A percentile compares a stretch with the other conserved stretches of the same genome.
phyloP scores from a whole-genome alignment of 2,113 vertebrate species.

The Hystrix cristata region DNA sequence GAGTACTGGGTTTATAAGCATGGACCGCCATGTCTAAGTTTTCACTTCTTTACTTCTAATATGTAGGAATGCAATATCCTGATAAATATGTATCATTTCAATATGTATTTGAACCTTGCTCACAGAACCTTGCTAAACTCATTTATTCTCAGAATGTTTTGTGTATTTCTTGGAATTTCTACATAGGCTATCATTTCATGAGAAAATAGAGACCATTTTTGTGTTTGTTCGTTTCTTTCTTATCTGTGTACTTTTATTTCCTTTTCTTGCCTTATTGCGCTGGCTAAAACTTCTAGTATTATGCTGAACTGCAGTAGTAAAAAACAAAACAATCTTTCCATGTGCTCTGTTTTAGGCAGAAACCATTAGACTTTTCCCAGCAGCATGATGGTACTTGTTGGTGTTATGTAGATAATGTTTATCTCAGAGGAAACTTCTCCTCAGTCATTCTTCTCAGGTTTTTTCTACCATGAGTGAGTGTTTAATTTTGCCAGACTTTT shows the following conservation, averaged over 20 bases:
- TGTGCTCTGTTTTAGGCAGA: not conserved
- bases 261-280: slow-evolving; percentile 25
- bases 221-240: not conserved
- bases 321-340: not conserved
- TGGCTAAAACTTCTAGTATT: not conserved
- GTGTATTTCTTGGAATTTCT: not conserved
- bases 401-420: not conserved
- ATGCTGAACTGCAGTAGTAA: not conserved
- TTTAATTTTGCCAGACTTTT: not conserved
- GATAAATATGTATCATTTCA: not conserved
- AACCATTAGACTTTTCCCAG: not conserved
- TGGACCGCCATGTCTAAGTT: not conserved
- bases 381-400: not conserved
- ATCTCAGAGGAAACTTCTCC: not conserved
- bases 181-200: not conserved
- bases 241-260: not conserved
- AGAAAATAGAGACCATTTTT: not conserved
- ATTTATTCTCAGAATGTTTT: not conserved
- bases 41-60: not conserved
- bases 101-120: not conserved
- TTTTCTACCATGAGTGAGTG: not conserved
- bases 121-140: not conserved
- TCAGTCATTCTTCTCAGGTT: not conserved
- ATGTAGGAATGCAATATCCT: not conserved
- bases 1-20: not conserved